These are phyloP conservation scores for Pilophorus perplexus DNA, from an alignment of 2,888 invertebrate species.

Conservation along the genomic window DNA sequence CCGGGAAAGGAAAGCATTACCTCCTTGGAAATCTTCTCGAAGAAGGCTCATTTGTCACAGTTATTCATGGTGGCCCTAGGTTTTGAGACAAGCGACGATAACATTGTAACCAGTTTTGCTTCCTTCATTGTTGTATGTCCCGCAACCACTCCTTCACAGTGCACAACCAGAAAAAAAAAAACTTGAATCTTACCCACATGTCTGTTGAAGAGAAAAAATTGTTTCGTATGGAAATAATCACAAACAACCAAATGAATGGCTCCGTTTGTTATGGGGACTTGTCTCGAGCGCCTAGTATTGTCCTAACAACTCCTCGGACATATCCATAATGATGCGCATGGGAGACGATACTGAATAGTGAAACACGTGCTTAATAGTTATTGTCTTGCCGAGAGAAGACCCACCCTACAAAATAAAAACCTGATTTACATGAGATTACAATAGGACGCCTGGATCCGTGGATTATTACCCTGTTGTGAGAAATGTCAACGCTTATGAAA, in stretches of 20 bases:
- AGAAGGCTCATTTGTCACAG: constrained; percentile 37
- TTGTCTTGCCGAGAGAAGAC: constrained; percentile 13
- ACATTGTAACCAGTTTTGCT: constrained; percentile 34
- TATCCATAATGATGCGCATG: constrained; percentile 27
- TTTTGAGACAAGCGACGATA: constrained; percentile 33
- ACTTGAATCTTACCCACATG: background rate
- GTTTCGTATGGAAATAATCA: constrained; percentile 22
- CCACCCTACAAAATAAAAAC: constrained; percentile 34
- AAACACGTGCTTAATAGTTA: constrained; percentile 32
- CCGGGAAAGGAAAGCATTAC: constrained; percentile 32
- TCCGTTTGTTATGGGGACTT: constrained; percentile 21
- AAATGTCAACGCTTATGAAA: constrained; percentile 25
- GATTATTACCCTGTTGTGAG: constrained; percentile 19
- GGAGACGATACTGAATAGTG: constrained; percentile 27
- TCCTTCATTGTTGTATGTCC: constrained; percentile 27
- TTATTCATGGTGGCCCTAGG: constrained; percentile 33
- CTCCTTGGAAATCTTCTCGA: constrained; percentile 31
- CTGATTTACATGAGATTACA: constrained; percentile 39
- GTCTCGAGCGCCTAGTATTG: constrained; percentile 16
- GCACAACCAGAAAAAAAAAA: background rate
- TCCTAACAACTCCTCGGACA: constrained; percentile 5
- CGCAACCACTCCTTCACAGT: background rate
- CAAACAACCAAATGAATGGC: constrained; percentile 29
- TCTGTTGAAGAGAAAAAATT: background rate
- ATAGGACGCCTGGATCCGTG: constrained; percentile 24